These are phyloP conservation scores for Watsonalla binaria DNA, from an alignment of 2,888 invertebrate genomes.

Conservation along the genomic window DNA sequence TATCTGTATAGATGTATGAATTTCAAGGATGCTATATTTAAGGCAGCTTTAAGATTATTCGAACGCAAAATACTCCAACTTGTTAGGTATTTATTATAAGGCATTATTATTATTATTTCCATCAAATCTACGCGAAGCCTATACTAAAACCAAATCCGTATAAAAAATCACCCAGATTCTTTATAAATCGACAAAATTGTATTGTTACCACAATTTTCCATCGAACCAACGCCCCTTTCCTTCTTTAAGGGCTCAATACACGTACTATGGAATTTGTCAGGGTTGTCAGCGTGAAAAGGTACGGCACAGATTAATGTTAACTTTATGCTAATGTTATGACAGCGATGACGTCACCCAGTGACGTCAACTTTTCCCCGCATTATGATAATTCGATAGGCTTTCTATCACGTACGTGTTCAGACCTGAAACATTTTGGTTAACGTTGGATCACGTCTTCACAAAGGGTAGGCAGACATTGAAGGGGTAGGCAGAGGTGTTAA, in stretches of 20 bases:
- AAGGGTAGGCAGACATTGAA: no score
- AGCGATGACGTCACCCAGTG: constrained; percentile 9
- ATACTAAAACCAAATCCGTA: background rate
- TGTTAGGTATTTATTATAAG: no score
- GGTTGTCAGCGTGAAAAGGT: constrained; percentile 15
- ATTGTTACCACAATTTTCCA: background rate
- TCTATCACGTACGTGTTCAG: background rate
- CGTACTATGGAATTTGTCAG: constrained; percentile 1
- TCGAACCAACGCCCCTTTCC: background rate
- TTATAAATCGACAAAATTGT: background rate
- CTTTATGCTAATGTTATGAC: constrained; percentile 41
- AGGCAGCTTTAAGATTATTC: no score
- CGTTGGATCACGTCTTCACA: background rate
- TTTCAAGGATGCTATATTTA: no score
- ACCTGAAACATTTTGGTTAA: background rate
- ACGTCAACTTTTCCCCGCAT: background rate
- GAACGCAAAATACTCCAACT: no score
- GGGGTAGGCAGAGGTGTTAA: no score
- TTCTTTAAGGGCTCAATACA: background rate
- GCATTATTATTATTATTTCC: no score
- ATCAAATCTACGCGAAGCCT: no score
- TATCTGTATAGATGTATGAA: no score
- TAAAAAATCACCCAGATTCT: background rate
- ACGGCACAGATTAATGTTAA: constrained; percentile 38
- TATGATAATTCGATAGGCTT: background rate